Evolutionary conservation across 2,888 invertebrate species (phyloP).

Genomic region (Reticulitermes lucifugus): DNA sequence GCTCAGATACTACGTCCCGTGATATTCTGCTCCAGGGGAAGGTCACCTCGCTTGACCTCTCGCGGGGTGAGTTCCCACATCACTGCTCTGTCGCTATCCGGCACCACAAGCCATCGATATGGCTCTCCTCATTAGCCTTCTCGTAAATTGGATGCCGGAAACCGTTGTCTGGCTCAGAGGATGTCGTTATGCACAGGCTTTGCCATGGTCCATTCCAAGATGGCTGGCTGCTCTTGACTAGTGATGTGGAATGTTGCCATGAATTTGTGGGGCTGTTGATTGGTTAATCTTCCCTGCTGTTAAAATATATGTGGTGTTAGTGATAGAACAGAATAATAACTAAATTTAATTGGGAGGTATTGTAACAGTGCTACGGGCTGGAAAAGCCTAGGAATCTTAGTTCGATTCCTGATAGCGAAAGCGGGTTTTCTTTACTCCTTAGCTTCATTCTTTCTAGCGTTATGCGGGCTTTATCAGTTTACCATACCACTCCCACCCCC

Average conservation of each 20-base stretch:
- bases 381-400: too few species aligned
- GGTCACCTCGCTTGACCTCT: conserved; percentile 94
- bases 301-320: too few species aligned
- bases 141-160: background rate
- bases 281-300: too few species aligned
- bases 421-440: too few species aligned
- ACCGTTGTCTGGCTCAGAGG: background rate
- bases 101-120: background rate
- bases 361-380: too few species aligned
- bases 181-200: conserved; percentile 13
- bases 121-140: conserved; percentile 15
- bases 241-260: background rate
- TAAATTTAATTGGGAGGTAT: too few species aligned
- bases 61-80: conserved; percentile 75
- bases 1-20: conserved; percentile 83
- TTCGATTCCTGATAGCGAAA: too few species aligned
- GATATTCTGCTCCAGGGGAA: conserved; percentile 92
- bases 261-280: background rate
- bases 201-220: background rate
- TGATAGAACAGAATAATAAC: too few species aligned
- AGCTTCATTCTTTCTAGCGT: too few species aligned
- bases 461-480: too few species aligned
- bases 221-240: background rate
- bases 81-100: background rate
- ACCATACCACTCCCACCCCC: too few species aligned